A percentile compares a stretch with the other conserved stretches of the same genome.
Evolutionary conservation across 2,888 invertebrate species (phyloP).

Genomic region (Lepidocyrtoides sp.): DNA sequence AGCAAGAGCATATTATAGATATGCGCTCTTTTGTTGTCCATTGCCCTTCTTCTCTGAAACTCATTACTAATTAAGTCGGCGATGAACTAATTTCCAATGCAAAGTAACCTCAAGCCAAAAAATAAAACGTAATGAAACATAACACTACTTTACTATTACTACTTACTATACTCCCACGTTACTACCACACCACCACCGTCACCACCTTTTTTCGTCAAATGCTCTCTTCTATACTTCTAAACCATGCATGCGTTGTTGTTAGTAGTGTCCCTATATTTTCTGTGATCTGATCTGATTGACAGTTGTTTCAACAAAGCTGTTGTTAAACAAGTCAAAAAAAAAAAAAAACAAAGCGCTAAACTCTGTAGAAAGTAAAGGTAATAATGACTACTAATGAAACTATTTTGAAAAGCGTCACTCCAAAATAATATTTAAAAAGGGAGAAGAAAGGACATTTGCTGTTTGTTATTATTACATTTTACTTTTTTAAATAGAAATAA

Average conservation of each 20-base stretch:
- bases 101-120: neutral
- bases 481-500: neutral
- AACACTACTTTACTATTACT: neutral
- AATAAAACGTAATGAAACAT: neutral
- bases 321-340: neutral
- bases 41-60: neutral
- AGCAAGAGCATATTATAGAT: neutral
- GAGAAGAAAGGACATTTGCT: neutral
- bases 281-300: too few relatives aligned
- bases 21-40: neutral
- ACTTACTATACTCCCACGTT: too few relatives aligned
- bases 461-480: too few relatives aligned
- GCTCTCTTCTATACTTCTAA: neutral
- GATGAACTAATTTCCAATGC: constrained; percentile 49
- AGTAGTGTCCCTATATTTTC: neutral
- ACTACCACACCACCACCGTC: constrained; percentile 11
- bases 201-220: neutral
- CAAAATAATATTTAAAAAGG: too few relatives aligned
- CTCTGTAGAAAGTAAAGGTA: too few relatives aligned
- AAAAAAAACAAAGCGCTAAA: too few relatives aligned
- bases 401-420: too few relatives aligned
- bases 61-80: constrained; percentile 54
- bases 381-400: too few relatives aligned
- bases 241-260: neutral
- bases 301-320: too few relatives aligned